Base-by-base conservation (phyloP, 2,797 vertebrate species). In the Clamator glandarius region DNA sequence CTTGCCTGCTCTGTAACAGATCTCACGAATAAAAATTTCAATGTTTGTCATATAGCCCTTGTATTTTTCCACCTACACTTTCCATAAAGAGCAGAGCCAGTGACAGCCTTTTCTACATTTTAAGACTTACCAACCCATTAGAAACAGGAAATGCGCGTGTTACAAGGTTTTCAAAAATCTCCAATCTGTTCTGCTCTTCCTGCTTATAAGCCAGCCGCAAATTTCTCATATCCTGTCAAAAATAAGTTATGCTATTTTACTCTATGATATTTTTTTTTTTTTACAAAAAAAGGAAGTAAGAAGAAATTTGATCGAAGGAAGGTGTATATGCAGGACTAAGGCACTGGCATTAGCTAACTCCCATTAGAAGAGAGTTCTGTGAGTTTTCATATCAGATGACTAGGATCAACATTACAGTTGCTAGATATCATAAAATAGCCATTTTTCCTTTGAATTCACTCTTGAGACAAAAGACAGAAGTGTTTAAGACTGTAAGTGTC, bases 171-270 rank as follows among this genome's bases (percentile, higher is more conserved):
- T 99, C 98, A 95, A 98, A 98, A 90, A 99, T 98, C 64, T 99
- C 98, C 55, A 98, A 96, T 57, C 98, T 98, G 84, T 93, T 98
- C 73, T 98, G 98, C 62, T 99, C 98, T 90, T 99, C 98, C 54
- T 98, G 98, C 97, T 99, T 99, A 96, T 99, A 99, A 69, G 99
- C 98, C 89, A 99, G 98, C 95, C 99, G 97, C 77, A 98, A 97
- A 95, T 98, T 99, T 97, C 99, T 99, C 98, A 99, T 98, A 97
- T 99, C 99, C 99, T 99, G 97, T 85, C 36, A 94, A 97, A 69
- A 95, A 84, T 54, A 91, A 94, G 76, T 52, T 74, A 84, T 74
- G 41, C 25, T 89, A 25, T 67, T 91, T 91, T 58, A 92, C n/a
- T 18, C 11, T 23, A 9, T 8, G 21, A 50, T 39, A 61, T 36